These are phyloP conservation scores for Morone chrysops DNA, from an alignment of 2,113 vertebrate genomes.

Conservation along the genomic window DNA sequence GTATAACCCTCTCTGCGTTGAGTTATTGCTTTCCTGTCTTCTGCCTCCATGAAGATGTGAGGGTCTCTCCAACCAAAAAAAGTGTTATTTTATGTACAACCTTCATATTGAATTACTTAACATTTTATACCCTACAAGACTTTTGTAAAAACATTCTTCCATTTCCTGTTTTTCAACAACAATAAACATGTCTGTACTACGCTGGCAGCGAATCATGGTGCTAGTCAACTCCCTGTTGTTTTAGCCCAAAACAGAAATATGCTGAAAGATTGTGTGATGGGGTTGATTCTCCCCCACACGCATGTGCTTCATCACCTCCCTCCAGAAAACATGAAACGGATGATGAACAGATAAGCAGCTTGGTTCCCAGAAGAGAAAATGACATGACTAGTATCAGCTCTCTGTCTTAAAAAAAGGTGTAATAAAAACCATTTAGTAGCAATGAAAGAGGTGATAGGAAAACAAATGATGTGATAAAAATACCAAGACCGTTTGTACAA, in stretches of 20 bases:
- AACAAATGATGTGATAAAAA: not conserved
- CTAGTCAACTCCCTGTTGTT: not conserved
- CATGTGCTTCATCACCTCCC: conserved; percentile 7
- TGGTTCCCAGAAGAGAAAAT: conserved; percentile 2
- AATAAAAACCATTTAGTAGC: not conserved
- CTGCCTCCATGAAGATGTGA: not conserved
- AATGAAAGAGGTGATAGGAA: not conserved
- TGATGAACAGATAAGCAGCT: conserved; percentile 2
- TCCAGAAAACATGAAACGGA: conserved; percentile 27
- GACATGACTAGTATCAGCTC: not conserved
- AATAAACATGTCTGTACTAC: not conserved
- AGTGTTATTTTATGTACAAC: not conserved
- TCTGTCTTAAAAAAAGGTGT: not conserved
- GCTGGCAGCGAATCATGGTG: not conserved
- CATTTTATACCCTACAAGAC: not conserved
- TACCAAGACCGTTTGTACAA: not conserved
- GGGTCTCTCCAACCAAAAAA: not conserved
- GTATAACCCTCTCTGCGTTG: not conserved
- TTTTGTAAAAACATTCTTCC: not conserved
- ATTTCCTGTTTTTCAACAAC: not conserved
- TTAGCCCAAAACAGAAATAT: not conserved
- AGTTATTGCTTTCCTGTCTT: not conserved
- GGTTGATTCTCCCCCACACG: conserved; percentile 8
- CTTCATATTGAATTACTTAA: not conserved
- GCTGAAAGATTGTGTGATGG: not conserved